Evolutionary conservation across 2,797 vertebrate species (phyloP).

Genomic region (Melanotaenia boesemani): DNA sequence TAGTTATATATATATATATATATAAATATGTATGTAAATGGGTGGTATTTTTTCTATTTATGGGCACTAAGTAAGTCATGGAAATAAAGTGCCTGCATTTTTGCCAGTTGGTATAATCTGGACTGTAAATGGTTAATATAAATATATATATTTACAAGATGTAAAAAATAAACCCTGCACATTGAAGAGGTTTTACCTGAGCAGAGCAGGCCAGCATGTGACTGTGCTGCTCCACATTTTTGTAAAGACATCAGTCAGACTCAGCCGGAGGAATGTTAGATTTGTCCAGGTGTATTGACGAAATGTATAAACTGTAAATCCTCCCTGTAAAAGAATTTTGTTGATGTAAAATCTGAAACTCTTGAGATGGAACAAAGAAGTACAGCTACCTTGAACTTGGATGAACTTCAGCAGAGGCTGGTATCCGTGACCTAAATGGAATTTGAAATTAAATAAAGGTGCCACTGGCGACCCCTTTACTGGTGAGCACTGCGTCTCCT

Average conservation of each 20-base stretch:
- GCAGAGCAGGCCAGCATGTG: constrained; percentile 27
- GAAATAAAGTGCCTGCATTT: constrained; percentile 76
- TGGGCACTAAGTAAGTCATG: constrained; percentile 61
- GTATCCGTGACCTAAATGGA: constrained; percentile 41
- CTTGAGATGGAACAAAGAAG: constrained; percentile 6
- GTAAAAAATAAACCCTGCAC: constrained; percentile 61
- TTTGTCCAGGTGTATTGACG: constrained; percentile 45
- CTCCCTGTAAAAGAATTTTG: constrained; percentile 41
- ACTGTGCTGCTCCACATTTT: constrained; percentile 63
- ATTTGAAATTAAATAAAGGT: constrained; percentile 71
- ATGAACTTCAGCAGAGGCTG: constrained; percentile 29
- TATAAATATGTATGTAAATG: constrained; percentile 70
- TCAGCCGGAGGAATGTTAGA: constrained; percentile 62
- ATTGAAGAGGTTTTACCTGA: constrained; percentile 50
- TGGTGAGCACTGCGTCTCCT: constrained; percentile 1
- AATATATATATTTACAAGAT: constrained; percentile 74
- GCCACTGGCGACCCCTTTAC: constrained; percentile 32
- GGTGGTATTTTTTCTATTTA: constrained; percentile 70
- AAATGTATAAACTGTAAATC: constrained; percentile 70
- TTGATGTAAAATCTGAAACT: constrained; percentile 41
- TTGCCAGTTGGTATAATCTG: constrained; percentile 72
- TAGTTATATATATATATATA: constrained; percentile 68
- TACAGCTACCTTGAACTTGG: constrained; percentile 26
- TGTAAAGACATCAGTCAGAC: constrained; percentile 61
- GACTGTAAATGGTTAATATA: constrained; percentile 74